Percentiles rank a stretch among this genome's conserved stretches.
phyloP scores from a whole-genome alignment of 2,113 vertebrate genomes.

The Eolophus roseicapilla region DNA sequence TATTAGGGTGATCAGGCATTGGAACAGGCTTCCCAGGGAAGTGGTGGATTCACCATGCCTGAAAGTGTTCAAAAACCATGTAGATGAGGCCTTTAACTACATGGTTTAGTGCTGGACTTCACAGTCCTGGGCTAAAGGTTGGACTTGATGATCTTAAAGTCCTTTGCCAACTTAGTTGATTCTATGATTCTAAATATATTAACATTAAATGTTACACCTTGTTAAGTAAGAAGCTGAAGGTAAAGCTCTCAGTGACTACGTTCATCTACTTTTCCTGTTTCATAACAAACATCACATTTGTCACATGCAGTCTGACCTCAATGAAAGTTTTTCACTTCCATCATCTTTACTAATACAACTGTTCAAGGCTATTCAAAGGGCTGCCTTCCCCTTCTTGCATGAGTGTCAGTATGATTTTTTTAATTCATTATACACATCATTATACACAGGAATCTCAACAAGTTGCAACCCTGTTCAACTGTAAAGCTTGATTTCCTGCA shows the following conservation, averaged over 20 bases:
- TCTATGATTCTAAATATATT: background rate
- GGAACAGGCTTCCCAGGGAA: background rate
- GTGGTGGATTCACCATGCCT: background rate
- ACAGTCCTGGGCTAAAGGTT: background rate
- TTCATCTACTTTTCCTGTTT: background rate
- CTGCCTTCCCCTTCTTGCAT: background rate
- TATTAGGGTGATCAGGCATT: background rate
- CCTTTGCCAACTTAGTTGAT: background rate
- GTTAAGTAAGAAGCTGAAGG: background rate
- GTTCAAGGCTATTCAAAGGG: background rate
- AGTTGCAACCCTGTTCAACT: background rate
- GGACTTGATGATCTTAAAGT: background rate
- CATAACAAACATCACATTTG: background rate
- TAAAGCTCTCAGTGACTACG: background rate
- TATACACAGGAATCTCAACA: background rate
- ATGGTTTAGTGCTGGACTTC: background rate
- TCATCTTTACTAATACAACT: background rate
- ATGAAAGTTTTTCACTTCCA: background rate
- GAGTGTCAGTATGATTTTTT: background rate
- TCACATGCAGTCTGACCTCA: background rate
- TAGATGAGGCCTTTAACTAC: background rate
- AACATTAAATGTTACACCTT: background rate
- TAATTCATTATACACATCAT: background rate
- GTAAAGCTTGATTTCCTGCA: background rate
- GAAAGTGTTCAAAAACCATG: background rate